Evolutionary conservation across 2,797 vertebrate genomes (phyloP), one percentile per base, ranked within the genome.

Genomic region (Novumbra hubbsi): DNA sequence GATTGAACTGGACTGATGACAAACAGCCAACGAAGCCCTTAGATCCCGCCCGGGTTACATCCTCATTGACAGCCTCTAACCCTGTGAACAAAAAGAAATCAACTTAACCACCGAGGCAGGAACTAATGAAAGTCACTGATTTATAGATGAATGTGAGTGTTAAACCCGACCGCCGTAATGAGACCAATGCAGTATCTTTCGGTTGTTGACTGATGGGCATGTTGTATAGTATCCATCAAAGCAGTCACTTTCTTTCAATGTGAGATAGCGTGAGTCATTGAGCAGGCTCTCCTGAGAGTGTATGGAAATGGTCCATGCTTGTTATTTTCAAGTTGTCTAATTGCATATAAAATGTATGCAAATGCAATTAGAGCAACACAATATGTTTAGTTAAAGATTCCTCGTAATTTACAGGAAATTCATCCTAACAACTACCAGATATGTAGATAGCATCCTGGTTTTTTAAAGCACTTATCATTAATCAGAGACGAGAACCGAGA

Each of bases 1-100:
- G 93, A 64, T 99, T 98, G 87, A 98, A 98, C 82, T 96, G 96
- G 4, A 99, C 95, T 0, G 97, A 95, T 30, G 98, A 97, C 34
- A 99, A 91, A 86, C 98, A 99, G 68, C 98, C 98, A 1, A 93
- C 68, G 83, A 99, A 99, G n/a, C 97, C 97, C 52, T 92, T 84
- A 0, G 82, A 81, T 12, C 96, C 97, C 0, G 95, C 96, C 70
- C 90, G 92, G 30, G 84, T 84, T 45, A 98, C 91, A 68, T 97
- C 96, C 57, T 94, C 86, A 50, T 93, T 91, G 76, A 95, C 82
- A 12, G 82, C 82, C 66, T 92, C 89, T 83, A 75, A 90, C 34
- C 95, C 98, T 99, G 79, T 49, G 2, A 19, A 73, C 70, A 38
- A 21, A 27, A 27, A 30, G 15, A 5, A 17, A 12, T 55, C 48